A percentile compares a stretch with the other conserved stretches of the same genome.
Conservation (phyloP, 2,797 vertebrate genomes). For the Lepus oiostolus region DNA sequence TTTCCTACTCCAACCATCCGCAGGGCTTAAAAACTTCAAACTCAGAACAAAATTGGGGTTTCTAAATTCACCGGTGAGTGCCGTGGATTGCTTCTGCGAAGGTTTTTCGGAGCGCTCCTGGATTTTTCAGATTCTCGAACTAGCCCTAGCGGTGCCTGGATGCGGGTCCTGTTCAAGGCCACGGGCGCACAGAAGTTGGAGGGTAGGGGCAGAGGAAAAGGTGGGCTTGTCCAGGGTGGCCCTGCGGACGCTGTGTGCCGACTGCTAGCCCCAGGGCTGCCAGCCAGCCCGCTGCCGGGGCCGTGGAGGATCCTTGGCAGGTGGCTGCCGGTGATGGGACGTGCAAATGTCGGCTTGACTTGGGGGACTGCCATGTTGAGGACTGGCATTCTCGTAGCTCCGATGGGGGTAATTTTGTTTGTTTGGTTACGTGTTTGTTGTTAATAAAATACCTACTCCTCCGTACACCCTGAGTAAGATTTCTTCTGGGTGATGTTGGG, state of each 20-base stretch:
- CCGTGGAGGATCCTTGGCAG: slow-evolving; percentile 50
- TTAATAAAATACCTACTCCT: slow-evolving; percentile 85
- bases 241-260: slow-evolving; percentile 79
- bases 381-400: slow-evolving; percentile 47
- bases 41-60: slow-evolving; percentile 91
- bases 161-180: slow-evolving; percentile 54
- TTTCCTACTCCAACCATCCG: slow-evolving; percentile 94
- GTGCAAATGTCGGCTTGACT: slow-evolving; percentile 72
- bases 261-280: slow-evolving; percentile 68
- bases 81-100: slow-evolving; percentile 86
- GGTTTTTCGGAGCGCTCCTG: slow-evolving; percentile 84
- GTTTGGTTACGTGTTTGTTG: slow-evolving; percentile 6
- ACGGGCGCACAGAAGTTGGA: slow-evolving; percentile 77
- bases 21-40: slow-evolving; percentile 93
- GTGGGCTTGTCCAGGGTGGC: slow-evolving; percentile 68
- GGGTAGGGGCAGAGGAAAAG: slow-evolving; percentile 74
- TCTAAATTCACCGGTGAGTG: slow-evolving; percentile 89
- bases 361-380: slow-evolving; percentile 67
- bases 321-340: slow-evolving; percentile 66
- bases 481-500: slow-evolving; percentile 54
- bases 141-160: slow-evolving; percentile 79
- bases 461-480: slow-evolving; percentile 52
- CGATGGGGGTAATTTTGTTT: slow-evolving; percentile 32
- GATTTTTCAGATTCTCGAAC: slow-evolving; percentile 83
- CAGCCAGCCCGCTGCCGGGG: slow-evolving; percentile 40